Evolutionary conservation across 2,797 vertebrate species (phyloP).

Genomic region (Melopsittacus undulatus): DNA sequence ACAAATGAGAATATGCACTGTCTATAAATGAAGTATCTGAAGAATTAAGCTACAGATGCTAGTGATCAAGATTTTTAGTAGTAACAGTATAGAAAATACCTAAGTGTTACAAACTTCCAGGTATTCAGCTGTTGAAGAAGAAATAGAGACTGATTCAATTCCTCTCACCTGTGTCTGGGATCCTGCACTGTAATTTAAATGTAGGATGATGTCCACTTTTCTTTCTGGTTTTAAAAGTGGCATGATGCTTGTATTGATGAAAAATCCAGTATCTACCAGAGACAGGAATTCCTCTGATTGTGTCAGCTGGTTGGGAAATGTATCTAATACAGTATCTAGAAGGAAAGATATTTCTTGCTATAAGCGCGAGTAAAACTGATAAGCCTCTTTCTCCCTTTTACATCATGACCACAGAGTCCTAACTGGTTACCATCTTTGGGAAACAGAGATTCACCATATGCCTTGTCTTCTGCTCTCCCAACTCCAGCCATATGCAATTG

Average conservation of each 20-base stretch:
- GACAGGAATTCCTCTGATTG: slow-evolving; percentile 74
- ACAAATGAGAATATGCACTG: neutral
- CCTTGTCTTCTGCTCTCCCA: neutral
- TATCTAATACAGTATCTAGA: slow-evolving; percentile 82
- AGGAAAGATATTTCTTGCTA: slow-evolving; percentile 7
- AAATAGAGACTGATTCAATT: neutral
- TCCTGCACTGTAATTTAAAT: slow-evolving; percentile 79
- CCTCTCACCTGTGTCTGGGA: slow-evolving; percentile 73
- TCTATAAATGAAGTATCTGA: neutral
- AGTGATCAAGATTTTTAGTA: neutral
- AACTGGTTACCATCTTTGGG: neutral
- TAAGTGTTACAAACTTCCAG: neutral
- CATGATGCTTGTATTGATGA: slow-evolving; percentile 81
- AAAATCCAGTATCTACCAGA: slow-evolving; percentile 84
- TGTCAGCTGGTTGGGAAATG: slow-evolving; percentile 84
- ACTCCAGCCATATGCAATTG: neutral
- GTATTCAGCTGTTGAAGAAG: neutral
- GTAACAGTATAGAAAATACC: neutral
- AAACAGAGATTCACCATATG: neutral
- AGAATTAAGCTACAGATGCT: neutral
- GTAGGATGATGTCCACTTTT: slow-evolving; percentile 82
- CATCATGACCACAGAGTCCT: neutral
- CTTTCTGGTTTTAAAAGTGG: slow-evolving; percentile 81
- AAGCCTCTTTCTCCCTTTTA: neutral
- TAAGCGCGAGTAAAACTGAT: neutral